Evolutionary conservation across 2,888 invertebrate genomes (phyloP).

Genomic region (Drosophila siamana): DNA sequence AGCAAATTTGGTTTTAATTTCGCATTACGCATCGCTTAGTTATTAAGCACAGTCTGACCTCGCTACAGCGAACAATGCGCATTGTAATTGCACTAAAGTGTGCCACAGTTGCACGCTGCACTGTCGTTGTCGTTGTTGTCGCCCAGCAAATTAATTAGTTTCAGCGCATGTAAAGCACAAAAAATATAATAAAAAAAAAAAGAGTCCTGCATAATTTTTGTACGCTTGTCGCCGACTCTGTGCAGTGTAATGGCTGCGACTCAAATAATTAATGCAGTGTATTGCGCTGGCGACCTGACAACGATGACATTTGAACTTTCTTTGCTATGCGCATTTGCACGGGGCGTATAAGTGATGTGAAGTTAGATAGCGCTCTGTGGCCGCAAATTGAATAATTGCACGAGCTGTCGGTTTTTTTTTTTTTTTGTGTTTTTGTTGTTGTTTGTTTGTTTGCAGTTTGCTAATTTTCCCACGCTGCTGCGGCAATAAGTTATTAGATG

Average conservation of each 20-base stretch:
- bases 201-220: no score
- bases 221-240: no score
- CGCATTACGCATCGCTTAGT: slow-evolving; percentile 56
- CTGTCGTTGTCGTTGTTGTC: neutral
- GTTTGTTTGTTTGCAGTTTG: slow-evolving; percentile 36
- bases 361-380: slow-evolving; percentile 28
- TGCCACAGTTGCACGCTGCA: neutral
- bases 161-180: slow-evolving; percentile 6
- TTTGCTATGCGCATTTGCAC: slow-evolving; percentile 8
- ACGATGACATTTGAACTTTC: neutral
- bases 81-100: no score
- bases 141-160: slow-evolving; percentile 25
- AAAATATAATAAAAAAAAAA: no score
- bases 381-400: slow-evolving; percentile 73
- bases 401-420: slow-evolving; percentile 28
- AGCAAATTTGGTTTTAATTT: slow-evolving; percentile 60
- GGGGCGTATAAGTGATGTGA: slow-evolving; percentile 42
- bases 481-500: slow-evolving; percentile 17
- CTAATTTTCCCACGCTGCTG: slow-evolving; percentile 68
- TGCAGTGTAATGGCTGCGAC: no score
- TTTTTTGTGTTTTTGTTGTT: slow-evolving; percentile 9
- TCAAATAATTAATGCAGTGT: no score
- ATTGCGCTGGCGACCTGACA: no score
- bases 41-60: slow-evolving; percentile 30
- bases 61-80: neutral